A percentile compares a stretch with the other conserved stretches of the same genome.
Evolutionary conservation across 2,113 vertebrate genomes (phyloP).

Genomic region (Python bivittatus): DNA sequence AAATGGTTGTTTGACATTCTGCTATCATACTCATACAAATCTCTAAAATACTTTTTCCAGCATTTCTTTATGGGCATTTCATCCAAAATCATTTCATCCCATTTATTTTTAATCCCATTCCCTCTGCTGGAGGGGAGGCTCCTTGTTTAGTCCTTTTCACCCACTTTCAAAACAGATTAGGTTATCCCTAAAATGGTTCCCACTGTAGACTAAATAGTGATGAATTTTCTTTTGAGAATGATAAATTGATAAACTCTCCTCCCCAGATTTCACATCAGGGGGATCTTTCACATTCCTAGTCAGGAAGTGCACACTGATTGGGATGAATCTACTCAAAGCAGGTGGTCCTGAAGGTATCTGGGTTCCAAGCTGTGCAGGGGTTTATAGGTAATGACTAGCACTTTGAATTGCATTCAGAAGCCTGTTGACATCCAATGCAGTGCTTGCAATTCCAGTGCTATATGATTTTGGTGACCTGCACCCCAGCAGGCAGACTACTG

Average conservation of each 20-base stretch:
- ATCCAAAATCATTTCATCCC: not conserved
- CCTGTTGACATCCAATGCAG: not conserved
- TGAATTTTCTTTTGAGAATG: not conserved
- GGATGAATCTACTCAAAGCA: not conserved
- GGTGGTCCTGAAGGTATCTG: not conserved
- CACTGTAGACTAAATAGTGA: not conserved
- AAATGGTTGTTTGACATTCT: not conserved
- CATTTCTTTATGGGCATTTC: not conserved
- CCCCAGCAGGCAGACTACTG: not conserved
- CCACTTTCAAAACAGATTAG: not conserved
- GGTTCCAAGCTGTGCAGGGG: not conserved
- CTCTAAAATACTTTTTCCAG: not conserved
- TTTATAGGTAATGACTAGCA: not conserved
- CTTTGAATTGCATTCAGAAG: not conserved
- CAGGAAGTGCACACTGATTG: not conserved
- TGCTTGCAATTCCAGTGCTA: not conserved
- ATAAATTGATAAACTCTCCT: not conserved
- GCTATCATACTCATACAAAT: not conserved
- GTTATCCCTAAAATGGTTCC: not conserved
- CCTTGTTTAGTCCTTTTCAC: not conserved
- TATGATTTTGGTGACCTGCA: not conserved
- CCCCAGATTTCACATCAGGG: not conserved
- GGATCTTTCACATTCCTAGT: not conserved
- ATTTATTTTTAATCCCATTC: not conserved
- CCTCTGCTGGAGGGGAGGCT: not conserved